phyloP scores from a whole-genome alignment of 2,113 vertebrate genomes.

The Anguilla japonica region DNA sequence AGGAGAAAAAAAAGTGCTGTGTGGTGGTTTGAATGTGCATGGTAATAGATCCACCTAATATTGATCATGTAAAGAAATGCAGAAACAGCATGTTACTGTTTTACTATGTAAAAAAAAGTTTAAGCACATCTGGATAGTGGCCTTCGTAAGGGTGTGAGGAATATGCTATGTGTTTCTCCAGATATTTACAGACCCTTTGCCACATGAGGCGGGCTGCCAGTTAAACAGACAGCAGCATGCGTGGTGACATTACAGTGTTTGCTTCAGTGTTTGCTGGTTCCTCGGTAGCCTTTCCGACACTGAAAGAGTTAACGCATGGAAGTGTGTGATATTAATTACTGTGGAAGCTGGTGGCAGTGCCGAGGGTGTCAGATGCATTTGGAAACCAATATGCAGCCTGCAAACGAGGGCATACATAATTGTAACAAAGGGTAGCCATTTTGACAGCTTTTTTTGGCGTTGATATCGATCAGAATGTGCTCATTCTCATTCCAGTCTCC shows the following conservation, averaged over 20 bases:
- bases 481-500: not conserved
- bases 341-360: not conserved
- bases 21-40: not conserved
- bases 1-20: conserved; percentile 20
- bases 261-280: not conserved
- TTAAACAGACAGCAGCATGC: not conserved
- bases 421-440: not conserved
- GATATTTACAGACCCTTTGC: no score
- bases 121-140: no score
- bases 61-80: not conserved
- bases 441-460: not conserved
- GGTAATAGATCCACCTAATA: not conserved
- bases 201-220: not conserved
- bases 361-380: no score
- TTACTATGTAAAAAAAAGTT: no score
- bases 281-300: not conserved
- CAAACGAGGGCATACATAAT: not conserved
- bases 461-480: not conserved
- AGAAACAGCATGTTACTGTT: no score
- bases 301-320: not conserved
- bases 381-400: not conserved
- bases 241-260: not conserved
- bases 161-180: no score
- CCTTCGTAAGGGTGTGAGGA: no score
- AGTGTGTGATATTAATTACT: not conserved